Conservation (phyloP, 2,797 vertebrate genomes). For the Simalia tracyae region DNA sequence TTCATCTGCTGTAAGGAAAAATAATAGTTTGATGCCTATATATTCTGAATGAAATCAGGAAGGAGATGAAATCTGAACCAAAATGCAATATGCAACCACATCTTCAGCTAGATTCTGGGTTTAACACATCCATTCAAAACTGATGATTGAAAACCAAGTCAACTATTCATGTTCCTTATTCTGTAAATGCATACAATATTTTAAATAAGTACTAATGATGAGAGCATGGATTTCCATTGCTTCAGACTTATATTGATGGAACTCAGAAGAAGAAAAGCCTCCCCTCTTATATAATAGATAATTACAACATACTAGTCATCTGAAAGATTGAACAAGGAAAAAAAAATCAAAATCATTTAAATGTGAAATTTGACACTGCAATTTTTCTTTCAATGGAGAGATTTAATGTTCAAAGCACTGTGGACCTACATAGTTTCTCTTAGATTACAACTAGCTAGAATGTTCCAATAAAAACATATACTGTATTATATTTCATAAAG, state of each 20-base stretch:
- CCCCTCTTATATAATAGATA: background rate
- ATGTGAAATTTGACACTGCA: constrained; percentile 2
- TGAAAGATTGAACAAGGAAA: background rate
- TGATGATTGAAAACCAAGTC: background rate
- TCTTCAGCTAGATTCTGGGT: no score
- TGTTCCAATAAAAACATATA: background rate
- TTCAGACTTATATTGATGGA: background rate
- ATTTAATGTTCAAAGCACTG: background rate
- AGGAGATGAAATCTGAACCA: no score
- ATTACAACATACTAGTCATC: background rate
- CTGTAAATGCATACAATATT: background rate
- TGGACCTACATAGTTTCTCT: background rate
- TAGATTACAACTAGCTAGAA: background rate
- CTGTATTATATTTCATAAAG: background rate
- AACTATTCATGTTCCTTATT: background rate
- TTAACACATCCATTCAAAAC: no score
- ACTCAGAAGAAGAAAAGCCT: no score
- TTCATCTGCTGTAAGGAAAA: no score
- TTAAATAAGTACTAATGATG: background rate
- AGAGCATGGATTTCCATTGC: background rate
- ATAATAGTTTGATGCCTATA: no score
- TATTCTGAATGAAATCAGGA: no score
- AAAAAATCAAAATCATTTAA: constrained; percentile 1
- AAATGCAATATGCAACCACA: no score
- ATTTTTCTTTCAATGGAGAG: background rate